Evolutionary conservation across 2,888 invertebrate species (phyloP), one percentile per base, ranked within the genome.

Genomic region (Dryobotodes eremita): DNA sequence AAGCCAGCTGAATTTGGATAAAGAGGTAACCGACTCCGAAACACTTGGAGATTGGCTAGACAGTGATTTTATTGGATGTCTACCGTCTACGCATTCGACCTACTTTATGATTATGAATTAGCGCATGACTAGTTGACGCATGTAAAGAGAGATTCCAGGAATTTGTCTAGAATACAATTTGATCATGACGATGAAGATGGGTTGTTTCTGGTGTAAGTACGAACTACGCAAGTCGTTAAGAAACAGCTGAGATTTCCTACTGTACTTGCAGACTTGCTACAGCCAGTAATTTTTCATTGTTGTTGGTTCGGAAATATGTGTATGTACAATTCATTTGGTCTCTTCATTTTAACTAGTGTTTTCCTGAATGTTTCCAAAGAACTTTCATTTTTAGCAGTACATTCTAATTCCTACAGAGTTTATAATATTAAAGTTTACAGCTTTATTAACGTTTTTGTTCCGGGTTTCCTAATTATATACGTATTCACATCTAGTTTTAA

Each of bases 161-260:
- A 71, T 84, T 59, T 62, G 46, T 64, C 55, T 74, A 66, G 65
- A 80, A 61, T 57, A 71, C 50, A 57, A 55, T 84, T 65, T 70
- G 48, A 80, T 26, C 2, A 36, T 59, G 80, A 72, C 20, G 66
- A 66, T 66, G 61, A 69, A 84, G 53, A 70, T 80, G 23, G 31
- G 23, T 62, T 71, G 57, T 79, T 36, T 71, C 61, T 84, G 10
- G 55, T 72, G 23, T 72, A 57, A 31, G 59, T 61, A 31, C 69
- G 48, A 57, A 55, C 61, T 81, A 79, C 66, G 48, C 71, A 78
- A 70, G 59, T 70, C 83, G 69, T 83, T 65, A 83, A 80, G 57
- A 64, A 69, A 61, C 65, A 26, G 65, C 73, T 72, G 55, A 81
- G 64, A 77, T 80, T 81, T 79, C 79, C 59, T 68, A 83, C 71